A percentile compares a stretch with the other conserved stretches of the same genome.
phyloP scores from a whole-genome alignment of 2,113 vertebrate genomes.

The Solea solea region DNA sequence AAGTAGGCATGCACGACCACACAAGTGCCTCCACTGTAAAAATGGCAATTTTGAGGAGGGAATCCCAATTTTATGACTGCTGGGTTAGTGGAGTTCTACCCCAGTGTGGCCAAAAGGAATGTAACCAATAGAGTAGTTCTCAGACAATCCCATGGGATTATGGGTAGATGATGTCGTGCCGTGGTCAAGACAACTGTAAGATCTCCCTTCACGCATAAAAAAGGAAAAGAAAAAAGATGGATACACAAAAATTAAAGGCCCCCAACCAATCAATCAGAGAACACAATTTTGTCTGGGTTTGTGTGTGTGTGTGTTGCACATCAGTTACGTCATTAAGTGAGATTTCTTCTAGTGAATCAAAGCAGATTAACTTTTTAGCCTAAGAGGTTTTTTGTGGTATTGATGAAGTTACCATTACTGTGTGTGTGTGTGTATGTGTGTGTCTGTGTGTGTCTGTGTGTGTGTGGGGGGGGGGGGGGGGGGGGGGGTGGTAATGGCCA shows the following conservation, averaged over 20 bases:
- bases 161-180: slow-evolving; percentile 51
- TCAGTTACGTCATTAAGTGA: slow-evolving; percentile 39
- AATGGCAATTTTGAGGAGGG: slow-evolving; percentile 42
- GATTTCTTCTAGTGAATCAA: slow-evolving; percentile 60
- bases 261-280: slow-evolving; percentile 41
- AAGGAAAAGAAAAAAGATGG: slow-evolving; percentile 12
- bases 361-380: slow-evolving; percentile 54
- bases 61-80: slow-evolving; percentile 42
- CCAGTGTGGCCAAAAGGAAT: slow-evolving; percentile 48
- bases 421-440: slow-evolving; percentile 19
- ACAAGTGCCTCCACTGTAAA: slow-evolving; percentile 31
- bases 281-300: slow-evolving; percentile 33
- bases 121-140: slow-evolving; percentile 39
- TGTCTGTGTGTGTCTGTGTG: slow-evolving; percentile 21
- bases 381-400: slow-evolving; percentile 59
- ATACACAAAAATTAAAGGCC: slow-evolving; percentile 29
- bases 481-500: slow-evolving; percentile 52
- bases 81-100: slow-evolving; percentile 41
- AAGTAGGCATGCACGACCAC: slow-evolving; percentile 43
- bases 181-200: slow-evolving; percentile 51
- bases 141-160: slow-evolving; percentile 36
- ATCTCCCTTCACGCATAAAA: slow-evolving; percentile 16
- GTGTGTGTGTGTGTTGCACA: slow-evolving; percentile 1
- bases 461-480: slow-evolving; percentile 21
- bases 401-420: slow-evolving; percentile 52